Base-by-base conservation (phyloP, 2,113 vertebrate genomes). In the Sialia sialis region DNA sequence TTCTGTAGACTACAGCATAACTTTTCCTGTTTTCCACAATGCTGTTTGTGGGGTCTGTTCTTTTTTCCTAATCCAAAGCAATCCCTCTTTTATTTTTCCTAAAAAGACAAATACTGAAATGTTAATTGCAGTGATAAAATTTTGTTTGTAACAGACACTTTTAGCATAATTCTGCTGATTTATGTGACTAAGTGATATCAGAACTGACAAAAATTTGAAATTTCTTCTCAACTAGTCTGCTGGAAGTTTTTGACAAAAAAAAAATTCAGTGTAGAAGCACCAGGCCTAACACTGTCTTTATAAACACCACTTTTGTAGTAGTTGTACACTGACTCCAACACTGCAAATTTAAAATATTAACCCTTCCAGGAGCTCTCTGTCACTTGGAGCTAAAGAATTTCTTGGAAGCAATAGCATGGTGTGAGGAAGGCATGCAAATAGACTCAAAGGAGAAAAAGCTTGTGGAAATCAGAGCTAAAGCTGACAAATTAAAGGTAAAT, bases 401-500 rank as follows among this genome's bases (percentile, higher is more conserved):
- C 91, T 81, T 96, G 2, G 98, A 98, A 74, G 98, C 98, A 3
- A 38, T 99, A 90, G 97, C 94, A 29, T 99, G 99, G 99, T 99
- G 99, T 60, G 98, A 99, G 5, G 98, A 99, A 18, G 99, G 99
- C n/a, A 98, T 99, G 54, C 94, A 77, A 60, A 93, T 97, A 75
- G 95, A 99, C 89, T 96, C 98, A 10, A 97, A 96, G 32, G 99
- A 99, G 87, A 98, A 98, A 95, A 99, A 98, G 79, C 98, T 99
- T 38, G 92, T 97, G 97, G 99, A 99, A 96, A 90, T 98, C 12
- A 98, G 99, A 97, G 88, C 97, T 34, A 97, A 98, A 86, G 99
- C 99, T 69, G 98, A 99, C 96, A 99, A 98, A 94, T 96, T 98
- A 36, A 99, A 98, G 98, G 99, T 99, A 92, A 87, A 67, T 89